These are phyloP conservation scores for Propithecus perrieri DNA, from an alignment of 2,797 vertebrate genomes.

Conservation along the genomic window DNA sequence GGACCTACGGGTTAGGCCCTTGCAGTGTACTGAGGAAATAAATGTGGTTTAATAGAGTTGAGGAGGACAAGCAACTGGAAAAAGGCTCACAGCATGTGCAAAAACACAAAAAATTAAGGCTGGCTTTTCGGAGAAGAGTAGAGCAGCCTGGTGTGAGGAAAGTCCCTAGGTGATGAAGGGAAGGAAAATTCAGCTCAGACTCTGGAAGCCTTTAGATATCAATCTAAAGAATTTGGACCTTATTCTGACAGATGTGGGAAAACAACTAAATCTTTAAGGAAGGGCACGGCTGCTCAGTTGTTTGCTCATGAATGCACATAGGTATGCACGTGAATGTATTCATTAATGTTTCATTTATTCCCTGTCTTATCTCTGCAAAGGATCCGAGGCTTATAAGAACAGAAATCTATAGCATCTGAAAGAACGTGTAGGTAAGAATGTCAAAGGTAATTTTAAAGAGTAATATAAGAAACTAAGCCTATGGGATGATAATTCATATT, in stretches of 20 bases:
- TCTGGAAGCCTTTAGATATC: neutral
- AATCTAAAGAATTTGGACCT: neutral
- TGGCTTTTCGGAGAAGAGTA: neutral
- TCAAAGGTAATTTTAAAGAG: neutral
- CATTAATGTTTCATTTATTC: neutral
- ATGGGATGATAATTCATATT: neutral
- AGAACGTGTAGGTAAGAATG: neutral
- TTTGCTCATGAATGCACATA: neutral
- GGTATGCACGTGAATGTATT: neutral
- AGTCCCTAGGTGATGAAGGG: neutral
- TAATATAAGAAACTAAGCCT: neutral
- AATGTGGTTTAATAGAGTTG: neutral
- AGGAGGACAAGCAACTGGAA: neutral
- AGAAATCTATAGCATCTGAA: neutral
- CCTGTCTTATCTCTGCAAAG: neutral
- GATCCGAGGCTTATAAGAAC: neutral
- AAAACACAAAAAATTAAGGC: neutral
- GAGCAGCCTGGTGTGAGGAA: neutral
- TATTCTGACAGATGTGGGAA: neutral
- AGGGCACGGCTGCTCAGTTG: neutral
- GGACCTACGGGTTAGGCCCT: neutral
- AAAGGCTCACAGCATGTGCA: neutral
- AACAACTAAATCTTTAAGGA: neutral
- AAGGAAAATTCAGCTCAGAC: neutral
- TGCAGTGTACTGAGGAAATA: neutral